Conservation (phyloP, 2,888 invertebrate genomes). For the Standfussiana lucernea region DNA sequence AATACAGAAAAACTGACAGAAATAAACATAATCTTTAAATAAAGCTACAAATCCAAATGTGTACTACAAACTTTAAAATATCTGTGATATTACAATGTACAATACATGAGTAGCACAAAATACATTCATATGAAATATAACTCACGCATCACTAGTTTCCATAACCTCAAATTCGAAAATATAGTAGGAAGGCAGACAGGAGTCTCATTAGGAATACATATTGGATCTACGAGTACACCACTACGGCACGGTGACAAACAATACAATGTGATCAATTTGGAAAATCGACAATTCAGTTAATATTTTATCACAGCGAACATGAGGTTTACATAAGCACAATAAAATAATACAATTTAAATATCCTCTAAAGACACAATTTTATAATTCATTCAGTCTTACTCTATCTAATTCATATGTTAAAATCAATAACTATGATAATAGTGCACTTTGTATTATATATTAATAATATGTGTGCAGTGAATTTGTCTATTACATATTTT, state of each 20-base stretch:
- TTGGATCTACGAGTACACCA: conserved; percentile 31
- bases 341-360: conserved; percentile 71
- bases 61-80: conserved; percentile 37
- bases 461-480: conserved; percentile 81
- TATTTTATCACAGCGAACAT: conserved; percentile 84
- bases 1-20: conserved; percentile 6
- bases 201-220: conserved; percentile 61
- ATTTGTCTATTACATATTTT: conserved; percentile 72
- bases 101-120: conserved; percentile 47
- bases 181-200: conserved; percentile 56
- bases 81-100: conserved; percentile 40
- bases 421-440: conserved; percentile 82
- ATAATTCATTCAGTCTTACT: conserved; percentile 87
- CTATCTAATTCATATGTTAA: conserved; percentile 79
- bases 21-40: conserved; percentile 21
- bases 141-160: conserved; percentile 42
- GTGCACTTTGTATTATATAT: conserved; percentile 85
- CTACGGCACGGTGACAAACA: conserved; percentile 37
- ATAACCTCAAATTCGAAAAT: conserved; percentile 47
- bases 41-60: conserved; percentile 62
- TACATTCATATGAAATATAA: conserved; percentile 50
- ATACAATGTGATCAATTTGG: conserved; percentile 59
- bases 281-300: conserved; percentile 68
- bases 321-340: conserved; percentile 81
- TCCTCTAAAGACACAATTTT: conserved; percentile 77